Conservation (phyloP, 2,797 vertebrate species). For the Bryconaethiops microstoma region DNA sequence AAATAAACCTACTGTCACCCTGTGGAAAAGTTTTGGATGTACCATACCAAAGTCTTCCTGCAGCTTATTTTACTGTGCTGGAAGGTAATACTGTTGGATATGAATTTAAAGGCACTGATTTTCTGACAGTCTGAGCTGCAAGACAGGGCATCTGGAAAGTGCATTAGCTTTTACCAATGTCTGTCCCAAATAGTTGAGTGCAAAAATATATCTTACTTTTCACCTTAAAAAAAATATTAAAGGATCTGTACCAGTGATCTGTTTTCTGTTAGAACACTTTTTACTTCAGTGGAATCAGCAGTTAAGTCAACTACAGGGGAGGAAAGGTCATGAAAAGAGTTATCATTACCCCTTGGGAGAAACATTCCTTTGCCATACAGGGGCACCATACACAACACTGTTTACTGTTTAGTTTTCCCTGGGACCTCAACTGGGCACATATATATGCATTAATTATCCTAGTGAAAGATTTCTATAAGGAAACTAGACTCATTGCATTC, state of each 20-base stretch:
- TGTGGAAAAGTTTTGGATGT: not conserved
- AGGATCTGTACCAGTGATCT: not conserved
- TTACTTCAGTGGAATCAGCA: constrained; percentile 7
- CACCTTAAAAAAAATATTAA: not conserved
- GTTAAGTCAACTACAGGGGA: constrained; percentile 9
- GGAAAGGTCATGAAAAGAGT: constrained; percentile 24
- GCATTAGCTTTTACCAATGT: not conserved
- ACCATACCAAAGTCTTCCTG: not conserved
- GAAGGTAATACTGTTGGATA: not conserved
- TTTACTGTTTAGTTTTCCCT: constrained; percentile 25
- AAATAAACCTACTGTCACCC: not conserved
- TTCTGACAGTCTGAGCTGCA: not conserved
- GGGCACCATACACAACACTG: constrained; percentile 10
- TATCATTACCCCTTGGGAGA: constrained; percentile 15
- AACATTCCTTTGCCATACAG: constrained; percentile 4
- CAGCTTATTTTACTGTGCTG: not conserved
- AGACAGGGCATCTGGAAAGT: constrained; percentile 3
- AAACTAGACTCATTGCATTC: not conserved
- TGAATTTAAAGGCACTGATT: not conserved
- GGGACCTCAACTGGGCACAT: constrained; percentile 20
- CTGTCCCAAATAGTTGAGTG: not conserved
- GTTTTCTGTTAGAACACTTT: constrained; percentile 24
- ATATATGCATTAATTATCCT: constrained; percentile 37
- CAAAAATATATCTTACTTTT: not conserved
- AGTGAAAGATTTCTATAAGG: constrained; percentile 6